Conservation (phyloP, 2,888 invertebrate genomes). For the Cephalotes varians region DNA sequence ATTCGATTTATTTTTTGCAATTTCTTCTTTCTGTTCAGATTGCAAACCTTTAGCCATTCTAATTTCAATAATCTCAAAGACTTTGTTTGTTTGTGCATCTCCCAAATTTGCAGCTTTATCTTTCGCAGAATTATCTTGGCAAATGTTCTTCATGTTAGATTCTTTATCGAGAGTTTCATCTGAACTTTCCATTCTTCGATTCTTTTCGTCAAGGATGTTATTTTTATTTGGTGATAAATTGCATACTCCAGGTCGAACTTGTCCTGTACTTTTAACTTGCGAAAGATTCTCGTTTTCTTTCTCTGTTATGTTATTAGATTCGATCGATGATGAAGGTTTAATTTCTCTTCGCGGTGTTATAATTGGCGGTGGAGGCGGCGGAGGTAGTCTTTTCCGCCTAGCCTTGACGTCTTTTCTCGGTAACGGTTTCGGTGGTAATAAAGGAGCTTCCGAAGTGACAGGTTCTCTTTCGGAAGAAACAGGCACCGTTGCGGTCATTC, state of each 20-base stretch:
- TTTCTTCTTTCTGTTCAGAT: conserved; percentile 37
- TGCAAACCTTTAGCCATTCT: conserved; percentile 75
- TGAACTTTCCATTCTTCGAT: neutral
- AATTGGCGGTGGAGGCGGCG: conserved; percentile 84
- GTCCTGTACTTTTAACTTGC: conserved; percentile 7
- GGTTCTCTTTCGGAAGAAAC: conserved; percentile 17
- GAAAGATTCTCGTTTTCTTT: conserved; percentile 19
- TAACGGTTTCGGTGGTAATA: conserved; percentile 84
- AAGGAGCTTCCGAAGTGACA: conserved; percentile 69
- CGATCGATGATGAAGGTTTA: conserved; percentile 59
- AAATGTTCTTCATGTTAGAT: neutral
- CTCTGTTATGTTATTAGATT: conserved; percentile 44
- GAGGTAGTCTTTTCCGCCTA: conserved; percentile 83
- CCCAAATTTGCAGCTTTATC: neutral
- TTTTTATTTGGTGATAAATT: neutral
- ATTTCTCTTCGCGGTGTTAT: conserved; percentile 71
- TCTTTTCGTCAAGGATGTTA: neutral
- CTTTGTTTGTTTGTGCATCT: conserved; percentile 75
- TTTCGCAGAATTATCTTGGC: neutral
- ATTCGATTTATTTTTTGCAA: neutral
- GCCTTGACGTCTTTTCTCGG: conserved; percentile 83
- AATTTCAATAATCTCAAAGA: conserved; percentile 82
- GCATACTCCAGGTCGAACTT: neutral
- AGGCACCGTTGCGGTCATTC: conserved; percentile 13
- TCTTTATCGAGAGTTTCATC: neutral